phyloP scores from a whole-genome alignment of 1,140 invertebrate species.

The Zaprionus tsacasi region DNA sequence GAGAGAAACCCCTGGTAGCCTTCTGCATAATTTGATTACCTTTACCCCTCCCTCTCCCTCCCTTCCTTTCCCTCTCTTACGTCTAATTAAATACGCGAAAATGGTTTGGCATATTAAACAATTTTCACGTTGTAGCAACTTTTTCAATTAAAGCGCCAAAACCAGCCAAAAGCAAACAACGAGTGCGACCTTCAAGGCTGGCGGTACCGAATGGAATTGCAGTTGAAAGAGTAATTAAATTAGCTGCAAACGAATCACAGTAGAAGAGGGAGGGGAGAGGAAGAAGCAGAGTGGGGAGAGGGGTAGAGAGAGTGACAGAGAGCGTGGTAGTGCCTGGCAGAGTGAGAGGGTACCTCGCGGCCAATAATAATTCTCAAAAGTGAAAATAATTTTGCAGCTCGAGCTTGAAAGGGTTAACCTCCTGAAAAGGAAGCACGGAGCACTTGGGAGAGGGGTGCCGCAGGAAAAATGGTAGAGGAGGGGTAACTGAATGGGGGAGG shows the following conservation, averaged over 20 bases:
- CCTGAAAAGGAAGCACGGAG: background rate
- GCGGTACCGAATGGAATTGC: constrained; percentile 70
- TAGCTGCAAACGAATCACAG: constrained; percentile 62
- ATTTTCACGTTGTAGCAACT: constrained; percentile 43
- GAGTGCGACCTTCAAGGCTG: constrained; percentile 72
- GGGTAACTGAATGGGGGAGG: too few relatives aligned
- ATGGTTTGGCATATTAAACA: constrained; percentile 27
- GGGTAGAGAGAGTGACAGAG: background rate
- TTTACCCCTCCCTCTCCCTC: constrained; percentile 32
- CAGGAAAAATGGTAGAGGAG: background rate
- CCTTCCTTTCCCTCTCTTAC: background rate
- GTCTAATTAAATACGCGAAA: constrained; percentile 64
- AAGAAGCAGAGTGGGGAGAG: background rate
- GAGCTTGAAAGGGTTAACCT: constrained; percentile 53
- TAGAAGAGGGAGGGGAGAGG: background rate
- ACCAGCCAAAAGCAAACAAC: constrained; percentile 3
- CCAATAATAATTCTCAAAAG: constrained; percentile 42
- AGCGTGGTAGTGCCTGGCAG: background rate
- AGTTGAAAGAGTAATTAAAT: constrained; percentile 77
- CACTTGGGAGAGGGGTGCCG: background rate
- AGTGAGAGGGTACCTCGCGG: background rate
- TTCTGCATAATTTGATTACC: constrained; percentile 77
- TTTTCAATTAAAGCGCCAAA: constrained; percentile 71
- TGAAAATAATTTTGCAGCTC: constrained; percentile 48
- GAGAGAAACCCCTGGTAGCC: background rate